Evolutionary conservation across 2,888 invertebrate species (phyloP), one percentile per base, ranked within the genome.

Genomic region (Lasioglossum zephyrum): DNA sequence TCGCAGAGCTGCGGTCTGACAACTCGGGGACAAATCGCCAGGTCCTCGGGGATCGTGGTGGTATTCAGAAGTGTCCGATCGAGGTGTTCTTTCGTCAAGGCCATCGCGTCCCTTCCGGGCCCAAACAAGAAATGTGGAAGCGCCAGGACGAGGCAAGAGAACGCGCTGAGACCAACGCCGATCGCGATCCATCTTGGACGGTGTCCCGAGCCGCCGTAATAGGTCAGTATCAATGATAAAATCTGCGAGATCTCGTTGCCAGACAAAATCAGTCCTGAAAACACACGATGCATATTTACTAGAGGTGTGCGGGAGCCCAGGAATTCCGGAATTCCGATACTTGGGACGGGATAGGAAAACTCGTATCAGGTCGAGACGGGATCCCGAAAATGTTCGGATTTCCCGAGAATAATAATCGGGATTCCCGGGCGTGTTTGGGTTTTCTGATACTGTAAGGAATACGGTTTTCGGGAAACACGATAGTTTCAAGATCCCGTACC

Each of bases 201-300:
- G 94, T 97, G 97, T 41, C 97, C 96, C 86, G 96, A 96, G n/a
- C 97, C 97, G 11, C 97, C 97, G 90, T 96, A 96, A 89, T 97
- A 97, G 36, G 97, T 96, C 66, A 97, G 93, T 77, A 97, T 95
- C 78, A 97, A 93, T 6, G 97, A 96, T 80, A 97, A 92, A 85
- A 97, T 96, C 94, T 97, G 97, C 79, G 97, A 97, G 91, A 97
- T 96, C 95, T 97, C 97, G 95, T 97, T 97, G 47, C 97, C 97
- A 79, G 97, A 96, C 60, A 97, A 95, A 79, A 97, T 96, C 49
- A 97, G 95, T 63, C 97, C 97, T 97, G 92, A 31, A 82, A 82
- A 39, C 36, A 31, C 47, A 18, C 60, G 26, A 39, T 9, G 0
- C 4, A 4, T 41, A 57, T 57, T 13, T 57, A n/a, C n/a, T 57